Percentiles rank a stretch among this genome's conserved stretches.
These are phyloP conservation scores for Hypocryptadius cinnamomeus DNA, from an alignment of 2,113 vertebrate species.

Conservation along the genomic window DNA sequence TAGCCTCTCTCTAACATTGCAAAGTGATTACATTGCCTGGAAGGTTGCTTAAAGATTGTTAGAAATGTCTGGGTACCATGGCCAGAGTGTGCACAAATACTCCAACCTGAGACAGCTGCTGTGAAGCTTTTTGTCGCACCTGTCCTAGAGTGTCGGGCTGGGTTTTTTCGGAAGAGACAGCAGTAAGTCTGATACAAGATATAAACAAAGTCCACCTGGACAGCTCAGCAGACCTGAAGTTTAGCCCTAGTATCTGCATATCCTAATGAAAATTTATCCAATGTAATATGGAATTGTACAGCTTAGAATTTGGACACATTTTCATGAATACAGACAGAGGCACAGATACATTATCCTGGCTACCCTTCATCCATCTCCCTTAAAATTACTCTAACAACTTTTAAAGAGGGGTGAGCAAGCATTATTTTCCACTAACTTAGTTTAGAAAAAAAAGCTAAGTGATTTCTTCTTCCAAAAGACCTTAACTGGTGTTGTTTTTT, in stretches of 20 bases:
- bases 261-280: neutral
- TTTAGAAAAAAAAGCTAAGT: neutral
- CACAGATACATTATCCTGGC: neutral
- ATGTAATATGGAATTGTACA: neutral
- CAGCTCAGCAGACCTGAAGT: neutral
- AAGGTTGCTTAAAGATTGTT: neutral
- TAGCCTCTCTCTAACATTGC: rapidly evolving
- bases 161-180: neutral
- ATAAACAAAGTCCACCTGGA: neutral
- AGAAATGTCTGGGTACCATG: neutral
- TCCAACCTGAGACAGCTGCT: neutral
- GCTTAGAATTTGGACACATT: neutral
- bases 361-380: neutral
- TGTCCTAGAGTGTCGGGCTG: neutral
- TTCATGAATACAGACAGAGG: neutral
- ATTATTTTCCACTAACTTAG: neutral
- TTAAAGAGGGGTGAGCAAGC: neutral
- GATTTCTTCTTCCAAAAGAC: neutral
- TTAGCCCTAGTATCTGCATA: neutral
- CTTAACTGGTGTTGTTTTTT: neutral
- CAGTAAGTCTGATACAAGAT: neutral
- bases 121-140: neutral
- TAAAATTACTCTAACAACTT: neutral
- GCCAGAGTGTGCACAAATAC: neutral
- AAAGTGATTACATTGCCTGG: neutral